Evolutionary conservation across 2,888 invertebrate species (phyloP).

Genomic region (Lithodes maja): DNA sequence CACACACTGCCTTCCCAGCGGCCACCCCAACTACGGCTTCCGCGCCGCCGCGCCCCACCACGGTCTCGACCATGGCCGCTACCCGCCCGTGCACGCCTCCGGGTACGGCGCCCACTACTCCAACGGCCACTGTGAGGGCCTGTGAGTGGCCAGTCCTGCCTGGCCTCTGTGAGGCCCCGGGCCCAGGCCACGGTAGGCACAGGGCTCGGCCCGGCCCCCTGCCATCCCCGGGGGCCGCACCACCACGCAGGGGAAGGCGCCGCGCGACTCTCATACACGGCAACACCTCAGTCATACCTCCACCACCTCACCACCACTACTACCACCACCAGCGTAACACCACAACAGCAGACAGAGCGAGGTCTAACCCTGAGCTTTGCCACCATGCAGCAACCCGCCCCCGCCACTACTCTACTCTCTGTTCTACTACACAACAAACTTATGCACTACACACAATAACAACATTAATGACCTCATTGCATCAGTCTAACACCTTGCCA

Average conservation of each 20-base stretch:
- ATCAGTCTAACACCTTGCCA: not conserved
- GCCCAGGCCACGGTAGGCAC: conserved; percentile 61
- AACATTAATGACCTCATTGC: not conserved
- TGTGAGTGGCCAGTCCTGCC: conserved; percentile 64
- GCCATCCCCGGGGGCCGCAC: conserved; percentile 39
- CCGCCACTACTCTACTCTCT: not conserved
- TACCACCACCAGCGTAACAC: conserved; percentile 34
- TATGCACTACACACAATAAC: not conserved
- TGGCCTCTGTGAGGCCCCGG: conserved; percentile 65
- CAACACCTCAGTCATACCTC: conserved; percentile 39
- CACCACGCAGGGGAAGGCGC: conserved; percentile 65
- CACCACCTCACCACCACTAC: conserved; percentile 50
- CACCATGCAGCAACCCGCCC: conserved; percentile 19
- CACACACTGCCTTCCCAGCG: conserved; percentile 71
- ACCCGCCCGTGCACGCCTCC: conserved; percentile 54
- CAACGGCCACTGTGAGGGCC: conserved; percentile 68
- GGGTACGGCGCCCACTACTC: conserved; percentile 51
- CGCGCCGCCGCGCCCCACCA: conserved; percentile 61
- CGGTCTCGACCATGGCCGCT: conserved; percentile 55
- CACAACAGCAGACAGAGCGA: conserved; percentile 54
- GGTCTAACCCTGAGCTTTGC: conserved; percentile 58
- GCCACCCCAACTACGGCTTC: conserved; percentile 63
- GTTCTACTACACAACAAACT: not conserved
- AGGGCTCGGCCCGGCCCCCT: conserved; percentile 66
- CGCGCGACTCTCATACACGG: conserved; percentile 57